These are phyloP conservation scores for Myodes glareolus DNA, from an alignment of 2,113 vertebrate genomes.

Conservation along the genomic window DNA sequence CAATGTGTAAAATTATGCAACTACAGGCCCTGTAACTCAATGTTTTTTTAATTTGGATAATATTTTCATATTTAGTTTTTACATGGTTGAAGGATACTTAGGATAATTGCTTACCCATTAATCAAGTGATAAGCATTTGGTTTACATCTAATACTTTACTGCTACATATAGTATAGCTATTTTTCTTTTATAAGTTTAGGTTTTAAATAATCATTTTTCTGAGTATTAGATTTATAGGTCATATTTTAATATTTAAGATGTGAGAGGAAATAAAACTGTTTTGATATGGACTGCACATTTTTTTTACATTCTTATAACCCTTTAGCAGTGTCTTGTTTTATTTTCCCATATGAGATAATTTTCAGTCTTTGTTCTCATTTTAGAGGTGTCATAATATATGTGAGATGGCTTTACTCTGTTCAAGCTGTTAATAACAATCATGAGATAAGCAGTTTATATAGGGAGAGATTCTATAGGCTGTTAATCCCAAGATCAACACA, in stretches of 20 bases:
- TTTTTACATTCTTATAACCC: background rate
- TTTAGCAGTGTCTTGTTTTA: background rate
- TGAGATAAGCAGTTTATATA: background rate
- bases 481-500: background rate
- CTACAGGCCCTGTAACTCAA: background rate
- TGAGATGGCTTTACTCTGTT: background rate
- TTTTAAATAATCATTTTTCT: background rate
- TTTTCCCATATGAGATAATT: background rate
- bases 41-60: background rate
- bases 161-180: background rate
- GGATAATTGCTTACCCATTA: background rate
- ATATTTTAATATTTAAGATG: background rate
- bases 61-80: background rate
- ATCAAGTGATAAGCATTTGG: background rate
- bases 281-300: background rate
- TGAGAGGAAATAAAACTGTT: background rate
- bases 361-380: background rate
- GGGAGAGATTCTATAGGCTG: background rate
- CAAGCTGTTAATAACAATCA: background rate
- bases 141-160: background rate
- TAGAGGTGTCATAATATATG: too few species aligned
- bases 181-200: background rate
- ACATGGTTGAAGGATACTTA: background rate
- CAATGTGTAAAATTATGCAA: background rate
- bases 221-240: background rate